These are phyloP conservation scores for Ochotona curzoniae DNA, from an alignment of 2,113 vertebrate species.

Conservation along the genomic window DNA sequence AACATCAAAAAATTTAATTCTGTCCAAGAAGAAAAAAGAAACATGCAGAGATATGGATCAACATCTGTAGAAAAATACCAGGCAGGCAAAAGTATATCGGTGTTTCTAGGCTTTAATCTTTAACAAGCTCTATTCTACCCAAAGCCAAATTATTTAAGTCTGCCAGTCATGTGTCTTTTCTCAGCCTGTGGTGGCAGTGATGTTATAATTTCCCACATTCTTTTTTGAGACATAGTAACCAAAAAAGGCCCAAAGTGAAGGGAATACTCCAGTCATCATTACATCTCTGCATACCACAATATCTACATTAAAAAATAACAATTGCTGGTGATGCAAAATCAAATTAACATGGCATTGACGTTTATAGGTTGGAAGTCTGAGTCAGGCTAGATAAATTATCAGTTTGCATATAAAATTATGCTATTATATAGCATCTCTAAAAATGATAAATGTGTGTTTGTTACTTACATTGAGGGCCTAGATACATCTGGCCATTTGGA, in stretches of 20 bases:
- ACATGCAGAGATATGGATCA: neutral
- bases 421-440: neutral
- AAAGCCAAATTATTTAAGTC: neutral
- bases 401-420: neutral
- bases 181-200: neutral
- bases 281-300: neutral
- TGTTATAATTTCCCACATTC: no score
- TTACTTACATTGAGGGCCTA: neutral
- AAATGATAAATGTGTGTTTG: neutral
- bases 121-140: neutral
- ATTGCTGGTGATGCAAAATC: neutral
- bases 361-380: neutral
- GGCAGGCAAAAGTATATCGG: neutral
- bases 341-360: neutral
- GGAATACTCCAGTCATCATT: neutral
- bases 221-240: neutral
- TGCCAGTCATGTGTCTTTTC: neutral
- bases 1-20: neutral
- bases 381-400: neutral
- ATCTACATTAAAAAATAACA: neutral
- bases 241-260: neutral
- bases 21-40: neutral
- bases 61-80: neutral
- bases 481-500: conserved; percentile 2
- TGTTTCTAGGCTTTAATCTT: neutral